Conservation (phyloP, 2,888 invertebrate genomes). For the Cosmorhoe ocellata region DNA sequence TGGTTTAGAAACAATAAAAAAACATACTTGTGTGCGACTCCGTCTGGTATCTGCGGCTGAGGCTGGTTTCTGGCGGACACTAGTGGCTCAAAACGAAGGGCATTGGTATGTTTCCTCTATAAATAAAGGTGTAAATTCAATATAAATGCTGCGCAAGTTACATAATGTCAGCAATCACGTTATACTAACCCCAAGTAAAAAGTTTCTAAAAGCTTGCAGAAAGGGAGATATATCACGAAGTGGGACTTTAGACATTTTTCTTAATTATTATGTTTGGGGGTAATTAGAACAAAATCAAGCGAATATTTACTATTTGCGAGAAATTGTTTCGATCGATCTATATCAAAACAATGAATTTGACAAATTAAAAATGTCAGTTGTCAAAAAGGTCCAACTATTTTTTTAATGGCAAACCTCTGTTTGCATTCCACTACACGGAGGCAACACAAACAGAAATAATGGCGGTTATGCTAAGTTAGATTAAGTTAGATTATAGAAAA, state of each 20-base stretch:
- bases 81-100: conserved; percentile 86
- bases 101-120: conserved; percentile 83
- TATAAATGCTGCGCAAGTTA: conserved; percentile 40
- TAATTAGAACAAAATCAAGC: neutral
- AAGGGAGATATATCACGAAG: conserved; percentile 85
- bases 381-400: neutral
- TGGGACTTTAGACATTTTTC: conserved; percentile 69
- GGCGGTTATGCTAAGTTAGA: no score
- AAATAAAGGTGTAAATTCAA: conserved; percentile 31
- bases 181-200: conserved; percentile 85
- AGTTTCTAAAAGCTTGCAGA: conserved; percentile 83
- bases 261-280: neutral
- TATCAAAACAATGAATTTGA: neutral
- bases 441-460: no score
- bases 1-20: no score
- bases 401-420: no score
- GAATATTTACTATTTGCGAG: no score
- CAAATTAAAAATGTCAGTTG: neutral
- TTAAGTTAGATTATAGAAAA: no score
- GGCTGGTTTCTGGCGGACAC: conserved; percentile 90
- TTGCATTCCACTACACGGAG: no score
- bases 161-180: conserved; percentile 45
- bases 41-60: conserved; percentile 90
- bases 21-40: conserved; percentile 86
- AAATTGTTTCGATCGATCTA: no score